Percentiles rank a stretch among this genome's conserved stretches.
Conservation (phyloP, 2,888 invertebrate genomes). For the Brachyptera putata region DNA sequence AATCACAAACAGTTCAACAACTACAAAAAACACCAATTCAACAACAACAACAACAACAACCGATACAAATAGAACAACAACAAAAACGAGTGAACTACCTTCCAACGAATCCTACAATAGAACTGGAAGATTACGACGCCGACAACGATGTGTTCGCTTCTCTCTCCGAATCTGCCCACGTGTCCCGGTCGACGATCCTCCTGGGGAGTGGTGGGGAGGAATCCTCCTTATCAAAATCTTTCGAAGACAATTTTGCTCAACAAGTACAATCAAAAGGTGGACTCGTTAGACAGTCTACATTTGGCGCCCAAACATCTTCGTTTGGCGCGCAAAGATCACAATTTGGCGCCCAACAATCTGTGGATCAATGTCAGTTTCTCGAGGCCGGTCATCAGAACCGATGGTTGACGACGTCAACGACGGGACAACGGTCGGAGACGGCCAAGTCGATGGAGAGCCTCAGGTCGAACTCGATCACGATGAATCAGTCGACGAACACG, state of each 20-base stretch:
- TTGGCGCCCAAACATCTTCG: too few relatives aligned
- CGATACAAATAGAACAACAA: too few relatives aligned
- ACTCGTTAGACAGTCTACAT: neutral
- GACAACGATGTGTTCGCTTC: neutral
- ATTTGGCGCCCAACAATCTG: too few relatives aligned
- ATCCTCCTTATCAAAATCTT: neutral
- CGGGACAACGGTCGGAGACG: conserved; percentile 21
- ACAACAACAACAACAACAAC: too few relatives aligned
- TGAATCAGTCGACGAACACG: neutral
- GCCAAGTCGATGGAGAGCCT: conserved; percentile 63
- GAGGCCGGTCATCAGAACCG: conserved; percentile 28
- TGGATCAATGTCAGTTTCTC: neutral
- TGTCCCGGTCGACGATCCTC: neutral
- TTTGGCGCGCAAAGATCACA: too few relatives aligned
- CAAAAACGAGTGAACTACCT: neutral
- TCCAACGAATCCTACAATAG: conserved; percentile 4
- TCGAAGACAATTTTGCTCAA: neutral
- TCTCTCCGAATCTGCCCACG: neutral
- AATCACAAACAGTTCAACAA: too few relatives aligned
- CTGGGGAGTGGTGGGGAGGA: neutral
- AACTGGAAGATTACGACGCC: conserved; percentile 15
- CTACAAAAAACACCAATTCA: too few relatives aligned
- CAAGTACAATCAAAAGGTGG: neutral
- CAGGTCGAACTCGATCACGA: conserved; percentile 43
- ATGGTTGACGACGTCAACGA: conserved; percentile 26